phyloP scores from a whole-genome alignment of 2,113 vertebrate genomes.

The Hemibagrus wyckioides region DNA sequence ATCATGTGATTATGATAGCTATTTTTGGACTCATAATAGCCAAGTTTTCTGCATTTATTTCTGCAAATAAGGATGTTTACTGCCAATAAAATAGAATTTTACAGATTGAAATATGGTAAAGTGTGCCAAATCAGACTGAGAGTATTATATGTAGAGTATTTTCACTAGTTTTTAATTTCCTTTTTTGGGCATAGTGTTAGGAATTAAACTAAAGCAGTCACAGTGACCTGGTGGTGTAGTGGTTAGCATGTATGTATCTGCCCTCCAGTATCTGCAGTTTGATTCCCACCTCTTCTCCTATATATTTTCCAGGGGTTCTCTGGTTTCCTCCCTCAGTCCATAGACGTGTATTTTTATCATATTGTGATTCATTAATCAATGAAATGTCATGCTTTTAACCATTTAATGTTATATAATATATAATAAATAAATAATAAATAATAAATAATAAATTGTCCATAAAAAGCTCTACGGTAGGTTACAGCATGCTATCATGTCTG shows the following conservation, averaged over 20 bases:
- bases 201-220: too few species aligned
- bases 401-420: not conserved
- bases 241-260: too few species aligned
- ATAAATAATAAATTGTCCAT: not conserved
- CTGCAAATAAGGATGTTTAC: not conserved
- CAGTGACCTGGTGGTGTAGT: too few species aligned
- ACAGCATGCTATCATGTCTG: not conserved
- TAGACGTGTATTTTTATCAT: not conserved
- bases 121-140: not conserved
- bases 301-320: too few species aligned
- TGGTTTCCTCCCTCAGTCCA: too few species aligned
- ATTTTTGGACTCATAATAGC: not conserved
- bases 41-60: not conserved
- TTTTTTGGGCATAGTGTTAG: too few species aligned
- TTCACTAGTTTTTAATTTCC: not conserved
- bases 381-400: not conserved
- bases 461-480: not conserved
- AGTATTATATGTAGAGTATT: not conserved
- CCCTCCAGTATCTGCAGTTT: too few species aligned
- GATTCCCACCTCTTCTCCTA: too few species aligned
- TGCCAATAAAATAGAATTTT: not conserved
- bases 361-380: not conserved
- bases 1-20: not conserved
- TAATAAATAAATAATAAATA: too few species aligned
- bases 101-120: not conserved